Percentiles rank a stretch among this genome's conserved stretches.
Evolutionary conservation across 2,113 vertebrate genomes (phyloP).

Genomic region (Candoia aspera): DNA sequence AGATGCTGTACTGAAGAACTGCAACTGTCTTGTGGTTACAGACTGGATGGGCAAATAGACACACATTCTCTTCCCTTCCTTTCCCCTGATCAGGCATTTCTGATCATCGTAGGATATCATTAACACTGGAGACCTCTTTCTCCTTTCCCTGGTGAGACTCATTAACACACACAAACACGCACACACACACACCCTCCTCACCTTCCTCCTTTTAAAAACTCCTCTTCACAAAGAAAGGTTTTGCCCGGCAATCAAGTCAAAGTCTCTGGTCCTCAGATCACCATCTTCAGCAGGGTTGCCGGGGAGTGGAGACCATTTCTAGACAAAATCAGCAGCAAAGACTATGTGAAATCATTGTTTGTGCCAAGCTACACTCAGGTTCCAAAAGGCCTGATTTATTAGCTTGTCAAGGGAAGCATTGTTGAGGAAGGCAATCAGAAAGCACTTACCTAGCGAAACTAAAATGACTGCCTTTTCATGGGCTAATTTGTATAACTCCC

Average conservation of each 20-base stretch:
- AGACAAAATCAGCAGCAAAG: slow-evolving; percentile 74
- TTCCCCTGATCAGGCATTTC: background rate
- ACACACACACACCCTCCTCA: background rate
- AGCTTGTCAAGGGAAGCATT: slow-evolving; percentile 98
- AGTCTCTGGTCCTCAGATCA: slow-evolving; percentile 72
- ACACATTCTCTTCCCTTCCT: too few species aligned
- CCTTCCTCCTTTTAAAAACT: slow-evolving; percentile 49
- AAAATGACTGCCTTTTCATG: slow-evolving; percentile 98
- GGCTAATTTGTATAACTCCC: slow-evolving; percentile 99
- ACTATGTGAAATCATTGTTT: slow-evolving; percentile 80
- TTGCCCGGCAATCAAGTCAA: slow-evolving; percentile 69
- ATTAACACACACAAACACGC: slow-evolving; percentile 56
- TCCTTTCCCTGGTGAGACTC: too few species aligned
- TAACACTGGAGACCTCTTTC: slow-evolving; percentile 46
- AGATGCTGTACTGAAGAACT: too few species aligned
- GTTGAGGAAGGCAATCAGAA: slow-evolving; percentile 99
- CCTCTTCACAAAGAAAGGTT: slow-evolving; percentile 71
- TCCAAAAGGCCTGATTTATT: slow-evolving; percentile 96
- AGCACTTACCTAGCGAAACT: slow-evolving; percentile 99
- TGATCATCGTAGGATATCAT: background rate
- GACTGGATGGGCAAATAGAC: background rate
- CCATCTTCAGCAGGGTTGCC: slow-evolving; percentile 59
- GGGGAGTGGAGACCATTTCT: slow-evolving; percentile 59
- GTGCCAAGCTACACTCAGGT: slow-evolving; percentile 83
- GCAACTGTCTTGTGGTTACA: too few species aligned